phyloP scores from a whole-genome alignment of 2,113 vertebrate species.

The Epinephelus fuscoguttatus region DNA sequence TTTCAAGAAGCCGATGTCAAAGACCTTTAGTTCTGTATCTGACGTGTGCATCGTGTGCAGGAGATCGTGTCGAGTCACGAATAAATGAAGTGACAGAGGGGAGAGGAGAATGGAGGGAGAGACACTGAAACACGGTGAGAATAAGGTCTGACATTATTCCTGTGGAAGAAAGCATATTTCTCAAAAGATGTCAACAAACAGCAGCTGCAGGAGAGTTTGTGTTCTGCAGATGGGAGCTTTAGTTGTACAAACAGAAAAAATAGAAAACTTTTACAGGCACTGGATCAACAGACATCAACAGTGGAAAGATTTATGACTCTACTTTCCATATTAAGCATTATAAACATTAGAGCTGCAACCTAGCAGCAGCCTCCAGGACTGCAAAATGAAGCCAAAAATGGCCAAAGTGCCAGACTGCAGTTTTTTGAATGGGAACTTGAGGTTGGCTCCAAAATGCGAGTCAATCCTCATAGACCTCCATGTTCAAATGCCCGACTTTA shows the following conservation, averaged over 20 bases:
- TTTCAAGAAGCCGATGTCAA: conserved; percentile 63
- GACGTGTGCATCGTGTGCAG: conserved; percentile 33
- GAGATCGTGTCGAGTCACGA: conserved; percentile 48
- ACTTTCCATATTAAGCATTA: not conserved
- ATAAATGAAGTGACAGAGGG: conserved; percentile 54
- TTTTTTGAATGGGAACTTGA: no score
- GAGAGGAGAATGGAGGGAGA: conserved; percentile 14
- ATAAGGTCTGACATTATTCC: conserved; percentile 41
- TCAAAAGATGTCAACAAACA: conserved; percentile 36
- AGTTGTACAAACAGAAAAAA: not conserved
- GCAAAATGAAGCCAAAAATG: no score
- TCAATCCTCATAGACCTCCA: no score
- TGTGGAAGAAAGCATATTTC: conserved; percentile 12
- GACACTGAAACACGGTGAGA: conserved; percentile 19
- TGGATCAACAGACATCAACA: not conserved
- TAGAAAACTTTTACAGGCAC: not conserved
- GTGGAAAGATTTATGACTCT: not conserved
- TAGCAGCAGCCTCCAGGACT: no score
- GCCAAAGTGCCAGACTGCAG: no score
- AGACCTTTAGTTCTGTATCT: conserved; percentile 59
- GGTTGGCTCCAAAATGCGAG: no score
- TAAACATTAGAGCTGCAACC: not conserved
- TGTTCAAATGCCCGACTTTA: no score
- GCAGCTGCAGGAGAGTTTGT: conserved; percentile 14
- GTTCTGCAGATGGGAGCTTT: conserved; percentile 11